These are phyloP conservation scores for Pantherophis alleghaniensis DNA, from an alignment of 2,797 vertebrate species.

Conservation along the genomic window DNA sequence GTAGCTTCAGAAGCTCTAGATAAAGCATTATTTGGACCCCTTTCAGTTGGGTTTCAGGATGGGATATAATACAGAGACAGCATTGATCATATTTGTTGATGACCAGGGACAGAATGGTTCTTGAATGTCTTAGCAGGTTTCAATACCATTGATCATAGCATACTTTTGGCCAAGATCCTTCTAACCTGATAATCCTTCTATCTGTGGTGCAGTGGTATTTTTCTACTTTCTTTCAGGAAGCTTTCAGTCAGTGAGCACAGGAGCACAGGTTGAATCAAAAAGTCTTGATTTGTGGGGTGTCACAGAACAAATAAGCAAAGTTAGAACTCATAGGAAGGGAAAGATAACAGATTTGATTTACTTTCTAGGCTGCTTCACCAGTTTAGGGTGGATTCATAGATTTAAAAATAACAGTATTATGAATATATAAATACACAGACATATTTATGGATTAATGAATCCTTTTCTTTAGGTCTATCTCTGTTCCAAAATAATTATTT, in stretches of 20 bases:
- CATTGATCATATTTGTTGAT: not conserved
- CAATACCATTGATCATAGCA: not conserved
- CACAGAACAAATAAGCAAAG: not conserved
- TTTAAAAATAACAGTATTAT: not conserved
- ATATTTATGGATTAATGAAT: not conserved
- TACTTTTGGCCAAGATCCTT: not conserved
- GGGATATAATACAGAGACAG: not conserved
- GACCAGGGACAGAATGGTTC: not conserved
- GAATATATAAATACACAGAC: not conserved
- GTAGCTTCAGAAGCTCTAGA: not conserved
- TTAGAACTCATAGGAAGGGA: not conserved
- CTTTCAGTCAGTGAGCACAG: not conserved
- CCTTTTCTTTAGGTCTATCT: not conserved
- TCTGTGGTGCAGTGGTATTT: not conserved
- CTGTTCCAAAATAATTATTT: not conserved
- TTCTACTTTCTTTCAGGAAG: not conserved
- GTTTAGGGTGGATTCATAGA: not conserved
- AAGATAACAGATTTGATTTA: not conserved
- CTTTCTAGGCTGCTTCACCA: not conserved
- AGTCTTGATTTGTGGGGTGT: not conserved
- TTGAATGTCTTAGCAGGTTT: not conserved
- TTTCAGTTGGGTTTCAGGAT: not conserved
- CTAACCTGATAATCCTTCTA: not conserved
- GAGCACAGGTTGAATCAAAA: not conserved
- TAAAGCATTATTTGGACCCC: not conserved